A percentile compares a stretch with the other conserved stretches of the same genome.
These are phyloP conservation scores for Diorhabda carinulata DNA, from an alignment of 1,140 invertebrate species.

Conservation along the genomic window DNA sequence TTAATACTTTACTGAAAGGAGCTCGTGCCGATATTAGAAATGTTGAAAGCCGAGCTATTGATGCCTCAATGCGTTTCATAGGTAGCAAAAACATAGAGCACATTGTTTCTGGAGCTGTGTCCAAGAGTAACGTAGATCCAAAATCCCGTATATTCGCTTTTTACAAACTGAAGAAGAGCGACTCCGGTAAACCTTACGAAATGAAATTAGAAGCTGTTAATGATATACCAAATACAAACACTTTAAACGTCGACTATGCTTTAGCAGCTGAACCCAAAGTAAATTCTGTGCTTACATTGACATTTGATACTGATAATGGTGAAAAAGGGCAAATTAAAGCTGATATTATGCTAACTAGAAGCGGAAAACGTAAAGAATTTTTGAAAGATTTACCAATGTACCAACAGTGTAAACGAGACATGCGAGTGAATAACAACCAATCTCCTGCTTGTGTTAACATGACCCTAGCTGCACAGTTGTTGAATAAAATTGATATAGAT, in stretches of 20 bases:
- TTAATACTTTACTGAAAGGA: constrained; percentile 50
- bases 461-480: constrained; percentile 48
- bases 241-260: constrained; percentile 52
- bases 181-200: constrained; percentile 45
- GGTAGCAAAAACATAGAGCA: constrained; percentile 48
- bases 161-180: constrained; percentile 40
- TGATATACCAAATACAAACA: constrained; percentile 48
- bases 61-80: constrained; percentile 51
- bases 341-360: constrained; percentile 49
- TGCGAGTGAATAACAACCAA: constrained; percentile 53
- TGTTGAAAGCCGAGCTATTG: constrained; percentile 48
- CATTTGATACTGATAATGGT: constrained; percentile 47
- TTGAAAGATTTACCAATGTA: constrained; percentile 45
- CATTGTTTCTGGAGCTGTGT: constrained; percentile 48
- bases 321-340: constrained; percentile 45
- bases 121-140: constrained; percentile 52
- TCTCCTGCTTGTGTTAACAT: constrained; percentile 54
- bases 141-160: constrained; percentile 51
- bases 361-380: constrained; percentile 50
- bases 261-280: constrained; percentile 50
- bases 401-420: constrained; percentile 52
- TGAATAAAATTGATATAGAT: constrained; percentile 50
- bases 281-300: constrained; percentile 50
- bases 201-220: constrained; percentile 46
- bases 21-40: constrained; percentile 51